Evolutionary conservation across 2,888 invertebrate species (phyloP), one percentile per base, ranked within the genome.

Genomic region (Drosophila pseudotalamancana): DNA sequence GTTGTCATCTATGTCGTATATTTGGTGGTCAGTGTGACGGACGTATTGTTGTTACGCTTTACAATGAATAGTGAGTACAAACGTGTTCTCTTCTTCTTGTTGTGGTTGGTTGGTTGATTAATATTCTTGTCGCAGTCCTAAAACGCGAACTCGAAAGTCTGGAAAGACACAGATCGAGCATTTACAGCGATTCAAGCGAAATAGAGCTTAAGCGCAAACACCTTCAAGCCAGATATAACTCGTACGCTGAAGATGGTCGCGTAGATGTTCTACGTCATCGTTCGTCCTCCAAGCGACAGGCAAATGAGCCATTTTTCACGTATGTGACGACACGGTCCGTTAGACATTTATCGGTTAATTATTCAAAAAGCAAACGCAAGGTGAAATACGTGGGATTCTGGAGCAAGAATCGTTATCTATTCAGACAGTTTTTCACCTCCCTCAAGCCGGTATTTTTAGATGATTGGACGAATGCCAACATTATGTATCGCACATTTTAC

Each of bases 1-100:
- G 1, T 29, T 1, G 0, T 18, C 6, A 16, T 64, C 0, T 72
- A 72, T 42, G 0, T 62, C 0, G 4, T 16, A 2, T 72, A 73
- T 48, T 19, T 72, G 25, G 0, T 55, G 2, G 62, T 73, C 1
- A 55, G 51, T n/a, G 21, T 62, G 9, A 0, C 54, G 4, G 71
- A 72, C 19, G 12, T 72, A 8, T 57, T 54, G 14, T 11, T 72
- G 0, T 16, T 57, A 35, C 68, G 61, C 0, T 11, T n/a, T 1
- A 23, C 54, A 1, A 11, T 54, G 34, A 42, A 5, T 9, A n/a
- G 69, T 71, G 25, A 67, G 71, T 49, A 3, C 1, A n/a, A n/a
- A n/a, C n/a, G n/a, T n/a, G n/a, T n/a, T n/a, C n/a, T n/a, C n/a
- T n/a, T n/a, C n/a, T n/a, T n/a, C n/a, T n/a, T n/a, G n/a, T n/a